Percentiles rank a stretch among this genome's conserved stretches.
These are phyloP conservation scores for Macrophya annulata DNA, from an alignment of 2,888 invertebrate species.

Conservation along the genomic window DNA sequence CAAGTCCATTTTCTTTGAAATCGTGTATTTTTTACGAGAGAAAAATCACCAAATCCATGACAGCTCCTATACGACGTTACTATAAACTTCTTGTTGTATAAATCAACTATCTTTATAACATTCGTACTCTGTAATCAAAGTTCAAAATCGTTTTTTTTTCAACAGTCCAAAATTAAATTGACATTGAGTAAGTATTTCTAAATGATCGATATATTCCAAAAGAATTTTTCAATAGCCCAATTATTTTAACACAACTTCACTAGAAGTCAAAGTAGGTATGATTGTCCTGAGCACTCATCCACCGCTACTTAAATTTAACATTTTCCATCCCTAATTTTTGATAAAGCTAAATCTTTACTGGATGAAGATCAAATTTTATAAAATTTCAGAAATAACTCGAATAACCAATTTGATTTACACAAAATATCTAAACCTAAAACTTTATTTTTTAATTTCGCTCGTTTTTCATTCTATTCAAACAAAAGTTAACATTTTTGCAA, in stretches of 20 bases:
- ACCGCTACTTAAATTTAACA: not conserved
- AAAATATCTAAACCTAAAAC: not conserved
- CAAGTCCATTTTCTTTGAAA: not conserved
- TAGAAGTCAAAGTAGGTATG: not conserved
- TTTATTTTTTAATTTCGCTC: not conserved
- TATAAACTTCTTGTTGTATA: not conserved
- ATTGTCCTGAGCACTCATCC: not conserved
- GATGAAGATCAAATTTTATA: not conserved
- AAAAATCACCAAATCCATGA: not conserved
- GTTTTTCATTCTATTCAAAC: not conserved
- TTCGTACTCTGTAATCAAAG: not conserved
- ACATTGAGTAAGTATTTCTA: not conserved
- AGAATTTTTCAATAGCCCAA: not conserved
- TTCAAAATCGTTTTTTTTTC: not conserved
- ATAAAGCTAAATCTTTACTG: not conserved
- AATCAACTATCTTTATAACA: not conserved
- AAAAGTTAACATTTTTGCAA: not conserved
- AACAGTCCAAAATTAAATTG: not conserved
- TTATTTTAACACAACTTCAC: not conserved
- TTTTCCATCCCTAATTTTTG: not conserved
- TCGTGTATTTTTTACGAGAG: not conserved
- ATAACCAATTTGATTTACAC: not conserved
- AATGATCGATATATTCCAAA: not conserved
- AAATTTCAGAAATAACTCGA: not conserved
- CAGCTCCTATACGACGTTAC: not conserved